A percentile compares a stretch with the other conserved stretches of the same genome.
These are phyloP conservation scores for Apocrypta bakeri DNA, from an alignment of 1,140 invertebrate genomes.

Conservation along the genomic window DNA sequence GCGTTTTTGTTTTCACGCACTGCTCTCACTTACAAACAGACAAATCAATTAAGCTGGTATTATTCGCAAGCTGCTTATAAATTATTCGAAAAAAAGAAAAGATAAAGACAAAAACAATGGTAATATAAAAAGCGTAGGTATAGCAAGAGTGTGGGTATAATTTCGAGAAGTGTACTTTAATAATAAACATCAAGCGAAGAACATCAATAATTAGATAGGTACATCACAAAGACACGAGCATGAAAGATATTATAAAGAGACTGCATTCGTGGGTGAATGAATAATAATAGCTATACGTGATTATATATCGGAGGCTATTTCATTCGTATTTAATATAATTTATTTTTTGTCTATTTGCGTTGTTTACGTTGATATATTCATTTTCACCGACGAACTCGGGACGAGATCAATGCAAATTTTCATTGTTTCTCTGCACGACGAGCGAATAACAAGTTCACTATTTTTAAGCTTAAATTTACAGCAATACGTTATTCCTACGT, in stretches of 20 bases:
- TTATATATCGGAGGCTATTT: conserved; percentile 24
- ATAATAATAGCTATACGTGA: conserved; percentile 29
- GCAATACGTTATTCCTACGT: conserved; percentile 52
- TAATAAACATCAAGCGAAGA: conserved; percentile 50
- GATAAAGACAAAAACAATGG: conserved; percentile 19
- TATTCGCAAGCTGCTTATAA: not conserved
- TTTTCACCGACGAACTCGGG: conserved; percentile 31
- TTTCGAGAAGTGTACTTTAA: conserved; percentile 42
- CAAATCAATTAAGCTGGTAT: conserved; percentile 1
- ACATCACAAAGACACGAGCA: conserved; percentile 47
- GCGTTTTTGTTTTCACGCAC: conserved; percentile 11
- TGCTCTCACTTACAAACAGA: conserved; percentile 22
- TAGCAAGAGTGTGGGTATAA: conserved; percentile 24
- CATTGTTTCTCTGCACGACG: conserved; percentile 32
- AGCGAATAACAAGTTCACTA: conserved; percentile 43
- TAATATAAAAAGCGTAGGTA: conserved; percentile 23
- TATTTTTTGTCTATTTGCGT: conserved; percentile 20
- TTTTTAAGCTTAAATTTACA: conserved; percentile 53
- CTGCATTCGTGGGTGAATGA: conserved; percentile 34
- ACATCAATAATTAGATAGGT: conserved; percentile 46
- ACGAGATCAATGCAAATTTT: conserved; percentile 44
- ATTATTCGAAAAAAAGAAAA: not conserved
- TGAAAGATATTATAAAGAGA: conserved; percentile 39
- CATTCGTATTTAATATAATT: conserved; percentile 4
- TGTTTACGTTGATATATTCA: conserved; percentile 6